phyloP scores from a whole-genome alignment of 2,797 vertebrate genomes.

The Aplochiton taeniatus region DNA sequence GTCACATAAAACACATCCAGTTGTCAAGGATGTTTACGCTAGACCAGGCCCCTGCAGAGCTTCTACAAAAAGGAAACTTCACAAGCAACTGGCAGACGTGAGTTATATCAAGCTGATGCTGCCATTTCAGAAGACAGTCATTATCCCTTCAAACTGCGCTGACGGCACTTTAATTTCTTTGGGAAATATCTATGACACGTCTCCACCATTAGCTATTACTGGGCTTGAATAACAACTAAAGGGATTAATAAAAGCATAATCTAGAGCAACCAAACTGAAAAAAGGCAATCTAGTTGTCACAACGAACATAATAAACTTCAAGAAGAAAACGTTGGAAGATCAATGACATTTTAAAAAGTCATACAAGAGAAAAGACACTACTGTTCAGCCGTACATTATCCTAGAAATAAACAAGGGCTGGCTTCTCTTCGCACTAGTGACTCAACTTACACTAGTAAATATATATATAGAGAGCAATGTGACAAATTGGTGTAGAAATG shows the following conservation, averaged over 20 bases:
- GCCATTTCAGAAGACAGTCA: conserved; percentile 23
- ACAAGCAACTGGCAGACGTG: conserved; percentile 39
- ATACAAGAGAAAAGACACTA: too few relatives aligned
- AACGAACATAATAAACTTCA: too few relatives aligned
- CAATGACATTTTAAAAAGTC: too few relatives aligned
- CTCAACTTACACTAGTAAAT: not conserved
- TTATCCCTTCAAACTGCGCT: conserved; percentile 30
- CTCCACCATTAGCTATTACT: conserved; percentile 24
- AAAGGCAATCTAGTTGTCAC: not conserved
- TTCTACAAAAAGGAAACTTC: conserved; percentile 15
- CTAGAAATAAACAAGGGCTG: too few relatives aligned
- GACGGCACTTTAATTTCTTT: conserved; percentile 31
- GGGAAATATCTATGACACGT: conserved; percentile 14
- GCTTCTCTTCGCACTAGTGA: not conserved
- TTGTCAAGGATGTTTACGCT: conserved; percentile 18
- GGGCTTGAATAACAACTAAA: conserved; percentile 21
- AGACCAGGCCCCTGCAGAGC: not conserved
- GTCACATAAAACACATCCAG: conserved; percentile 38
- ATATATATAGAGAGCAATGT: not conserved
- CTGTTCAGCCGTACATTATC: too few relatives aligned
- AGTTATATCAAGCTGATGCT: conserved; percentile 30
- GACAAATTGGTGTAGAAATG: not conserved
- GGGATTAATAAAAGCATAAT: not conserved
- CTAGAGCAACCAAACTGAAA: not conserved
- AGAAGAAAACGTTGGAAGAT: too few relatives aligned